Evolutionary conservation across 2,888 invertebrate genomes (phyloP).

Genomic region (Notodonta dromedarius): DNA sequence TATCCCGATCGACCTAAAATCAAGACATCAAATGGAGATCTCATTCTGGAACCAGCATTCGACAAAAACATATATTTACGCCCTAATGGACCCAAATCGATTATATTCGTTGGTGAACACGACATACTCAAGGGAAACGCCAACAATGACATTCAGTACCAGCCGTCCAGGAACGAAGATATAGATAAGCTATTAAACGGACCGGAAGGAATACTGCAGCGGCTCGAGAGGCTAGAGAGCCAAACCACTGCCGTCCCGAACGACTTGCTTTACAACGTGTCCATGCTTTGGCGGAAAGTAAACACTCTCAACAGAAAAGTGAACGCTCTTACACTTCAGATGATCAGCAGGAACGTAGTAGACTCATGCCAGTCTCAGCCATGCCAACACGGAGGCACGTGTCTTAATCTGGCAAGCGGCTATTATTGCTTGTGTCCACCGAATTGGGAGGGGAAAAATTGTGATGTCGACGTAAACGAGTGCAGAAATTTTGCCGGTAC

Average conservation of each 20-base stretch:
- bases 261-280: slow-evolving; percentile 49
- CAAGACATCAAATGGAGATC: slow-evolving; percentile 88
- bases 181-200: slow-evolving; percentile 42
- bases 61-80: slow-evolving; percentile 91
- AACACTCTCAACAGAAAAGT: slow-evolving; percentile 69
- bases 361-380: slow-evolving; percentile 90
- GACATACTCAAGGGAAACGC: slow-evolving; percentile 82
- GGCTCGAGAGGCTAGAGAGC: slow-evolving; percentile 60
- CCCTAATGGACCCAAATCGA: slow-evolving; percentile 87
- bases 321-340: slow-evolving; percentile 62
- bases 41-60: slow-evolving; percentile 90
- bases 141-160: slow-evolving; percentile 27
- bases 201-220: slow-evolving; percentile 49
- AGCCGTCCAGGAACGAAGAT: slow-evolving; percentile 28
- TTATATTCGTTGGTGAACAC: slow-evolving; percentile 87
- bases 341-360: slow-evolving; percentile 68
- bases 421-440: slow-evolving; percentile 90
- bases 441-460: slow-evolving; percentile 89
- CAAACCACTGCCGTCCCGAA: slow-evolving; percentile 34
- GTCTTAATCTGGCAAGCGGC: slow-evolving; percentile 88
- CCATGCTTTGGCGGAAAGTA: slow-evolving; percentile 54
- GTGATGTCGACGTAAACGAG: slow-evolving; percentile 94
- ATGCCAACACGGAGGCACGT: slow-evolving; percentile 93
- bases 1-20: slow-evolving; percentile 84
- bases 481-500: slow-evolving; percentile 92